Percentiles rank a stretch among this genome's conserved stretches.
These are phyloP conservation scores for Chrysopa pallens DNA, from an alignment of 1,140 invertebrate genomes.

Conservation along the genomic window DNA sequence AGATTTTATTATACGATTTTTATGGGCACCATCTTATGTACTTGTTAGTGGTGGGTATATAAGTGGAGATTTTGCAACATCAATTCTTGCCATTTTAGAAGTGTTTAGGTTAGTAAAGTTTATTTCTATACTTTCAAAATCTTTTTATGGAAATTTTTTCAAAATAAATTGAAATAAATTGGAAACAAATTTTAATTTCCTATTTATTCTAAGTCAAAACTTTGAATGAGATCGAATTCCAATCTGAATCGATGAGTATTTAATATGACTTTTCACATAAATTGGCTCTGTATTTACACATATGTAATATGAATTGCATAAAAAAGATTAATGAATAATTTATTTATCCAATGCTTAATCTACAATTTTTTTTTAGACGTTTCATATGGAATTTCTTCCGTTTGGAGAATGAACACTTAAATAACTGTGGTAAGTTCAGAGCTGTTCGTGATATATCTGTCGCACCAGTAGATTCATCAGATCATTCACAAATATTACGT, in stretches of 20 bases:
- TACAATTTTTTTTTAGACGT: conserved; percentile 25
- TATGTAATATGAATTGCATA: not conserved
- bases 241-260: too few species aligned
- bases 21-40: conserved; percentile 61
- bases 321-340: not conserved
- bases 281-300: not conserved
- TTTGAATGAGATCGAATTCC: too few species aligned
- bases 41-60: conserved; percentile 56
- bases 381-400: conserved; percentile 92
- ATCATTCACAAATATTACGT: conserved; percentile 46
- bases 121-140: too few species aligned
- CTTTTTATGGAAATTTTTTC: too few species aligned
- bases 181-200: too few species aligned
- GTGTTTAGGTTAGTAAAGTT: conserved; percentile 69
- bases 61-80: conserved; percentile 55
- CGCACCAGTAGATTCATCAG: conserved; percentile 60
- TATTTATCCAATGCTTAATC: not conserved
- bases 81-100: conserved; percentile 63
- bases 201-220: too few species aligned
- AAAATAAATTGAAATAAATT: too few species aligned
- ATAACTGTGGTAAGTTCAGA: conserved; percentile 87
- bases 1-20: conserved; percentile 67
- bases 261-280: too few species aligned
- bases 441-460: conserved; percentile 82
- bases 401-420: conserved; percentile 83